Conservation (phyloP, 2,113 vertebrate species). For the Bufo gargarizans region DNA sequence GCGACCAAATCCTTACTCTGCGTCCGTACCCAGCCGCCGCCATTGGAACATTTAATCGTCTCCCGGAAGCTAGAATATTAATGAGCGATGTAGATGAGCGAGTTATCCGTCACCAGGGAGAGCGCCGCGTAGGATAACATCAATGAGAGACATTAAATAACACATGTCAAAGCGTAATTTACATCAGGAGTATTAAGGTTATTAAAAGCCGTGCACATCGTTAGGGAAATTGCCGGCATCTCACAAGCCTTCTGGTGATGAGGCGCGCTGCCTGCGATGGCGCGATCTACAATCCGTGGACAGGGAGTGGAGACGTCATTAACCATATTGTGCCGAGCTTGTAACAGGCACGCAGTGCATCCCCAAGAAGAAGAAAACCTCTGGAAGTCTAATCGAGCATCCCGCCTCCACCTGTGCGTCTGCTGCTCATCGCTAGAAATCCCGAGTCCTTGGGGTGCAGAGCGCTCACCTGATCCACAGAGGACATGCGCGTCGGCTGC, state of each 20-base stretch:
- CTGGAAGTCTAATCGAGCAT: constrained; percentile 5
- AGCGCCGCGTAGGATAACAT: neutral
- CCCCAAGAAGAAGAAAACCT: neutral
- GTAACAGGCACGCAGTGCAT: neutral
- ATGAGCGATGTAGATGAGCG: constrained; percentile 12
- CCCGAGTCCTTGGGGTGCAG: neutral
- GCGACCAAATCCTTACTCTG: neutral
- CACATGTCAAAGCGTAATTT: constrained; percentile 42
- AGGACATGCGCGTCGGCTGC: neutral
- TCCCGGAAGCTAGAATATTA: constrained; percentile 13
- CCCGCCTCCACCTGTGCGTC: neutral
- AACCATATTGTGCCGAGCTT: constrained; percentile 38
- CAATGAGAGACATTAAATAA: constrained; percentile 23
- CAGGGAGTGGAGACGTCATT: constrained; percentile 24
- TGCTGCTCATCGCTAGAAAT: neutral
- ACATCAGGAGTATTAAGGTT: constrained; percentile 24
- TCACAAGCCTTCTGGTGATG: constrained; percentile 3
- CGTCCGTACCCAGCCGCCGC: neutral
- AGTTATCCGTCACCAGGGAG: neutral
- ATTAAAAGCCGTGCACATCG: constrained; percentile 21
- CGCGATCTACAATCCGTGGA: constrained; percentile 32
- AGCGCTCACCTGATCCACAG: neutral
- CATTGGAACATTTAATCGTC: neutral
- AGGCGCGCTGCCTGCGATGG: too few relatives aligned
- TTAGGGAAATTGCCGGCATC: constrained; percentile 2